phyloP scores from a whole-genome alignment of 2,888 invertebrate species.

The Trichopria drosophilae region DNA sequence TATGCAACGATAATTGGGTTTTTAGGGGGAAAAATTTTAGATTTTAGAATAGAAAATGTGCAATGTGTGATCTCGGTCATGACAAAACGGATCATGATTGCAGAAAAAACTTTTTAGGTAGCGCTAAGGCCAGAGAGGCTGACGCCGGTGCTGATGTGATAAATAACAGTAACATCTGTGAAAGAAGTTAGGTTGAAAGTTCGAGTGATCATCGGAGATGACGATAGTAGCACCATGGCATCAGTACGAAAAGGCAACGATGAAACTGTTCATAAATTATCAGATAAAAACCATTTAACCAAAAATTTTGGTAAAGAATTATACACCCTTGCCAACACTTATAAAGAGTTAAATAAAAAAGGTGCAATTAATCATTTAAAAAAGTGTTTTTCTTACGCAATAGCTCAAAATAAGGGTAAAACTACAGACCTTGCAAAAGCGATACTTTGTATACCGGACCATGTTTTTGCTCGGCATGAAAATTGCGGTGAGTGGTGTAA shows the following conservation, averaged over 20 bases:
- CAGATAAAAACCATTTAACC: conserved; percentile 13
- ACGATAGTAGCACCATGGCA: conserved; percentile 11
- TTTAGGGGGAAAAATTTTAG: conserved; percentile 36
- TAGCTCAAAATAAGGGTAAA: conserved; percentile 6
- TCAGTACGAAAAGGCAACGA: conserved; percentile 12
- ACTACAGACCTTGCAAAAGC: neutral
- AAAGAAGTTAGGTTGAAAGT: conserved; percentile 7
- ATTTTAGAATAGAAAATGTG: conserved; percentile 37
- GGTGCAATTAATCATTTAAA: conserved; percentile 4
- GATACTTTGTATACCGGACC: neutral
- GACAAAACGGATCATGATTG: conserved; percentile 40
- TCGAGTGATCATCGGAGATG: conserved; percentile 14
- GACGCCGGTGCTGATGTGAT: conserved; percentile 34
- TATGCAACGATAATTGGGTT: conserved; percentile 39
- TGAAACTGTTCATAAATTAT: conserved; percentile 24
- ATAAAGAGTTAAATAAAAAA: conserved; percentile 10
- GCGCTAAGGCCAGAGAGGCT: conserved; percentile 45
- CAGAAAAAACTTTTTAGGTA: conserved; percentile 40
- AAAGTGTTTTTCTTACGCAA: conserved; percentile 8
- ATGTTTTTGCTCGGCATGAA: neutral
- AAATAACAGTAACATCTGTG: conserved; percentile 30
- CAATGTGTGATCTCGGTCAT: conserved; percentile 33
- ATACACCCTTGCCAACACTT: conserved; percentile 6
- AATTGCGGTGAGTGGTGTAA: conserved; percentile 7
- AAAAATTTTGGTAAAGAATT: conserved; percentile 14